Evolutionary conservation across 2,888 invertebrate genomes (phyloP), one percentile per base, ranked within the genome.

Genomic region (Apamea monoglypha): DNA sequence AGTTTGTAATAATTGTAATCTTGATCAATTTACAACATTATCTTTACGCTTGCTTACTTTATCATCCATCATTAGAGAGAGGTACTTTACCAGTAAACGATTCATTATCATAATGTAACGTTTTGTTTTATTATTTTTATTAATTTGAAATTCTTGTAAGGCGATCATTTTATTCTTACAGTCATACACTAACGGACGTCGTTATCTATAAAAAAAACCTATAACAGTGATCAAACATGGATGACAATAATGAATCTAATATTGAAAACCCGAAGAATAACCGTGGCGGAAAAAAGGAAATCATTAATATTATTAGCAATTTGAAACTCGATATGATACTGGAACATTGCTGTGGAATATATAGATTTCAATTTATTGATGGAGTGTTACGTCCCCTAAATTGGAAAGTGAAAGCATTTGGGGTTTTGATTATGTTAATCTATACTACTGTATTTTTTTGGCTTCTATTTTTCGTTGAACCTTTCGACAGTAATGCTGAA

Each of bases 341-440:
- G 14, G 78, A 79, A 67, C 69, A 68, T 53, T 76, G 81, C 76
- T 74, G n/a, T 63, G 84, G 84, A 50, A 74, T 84, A 75, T 78
- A 68, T 64, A 76, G 66, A 83, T 82, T 77, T 59, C 63, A 78
- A 63, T 50, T 64, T 44, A 44, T 76, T 16, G 50, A 78, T 64
- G 84, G 73, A 63, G 70, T 74, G 10, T 47, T 84, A 64, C 63
- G 63, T 12, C 32, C 73, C 14, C 75, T 81, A 25, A 81, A 76
- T 64, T 78, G 77, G 78, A 84, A 76, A 81, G 36, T 63, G n/a
- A 84, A 81, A 81, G 29, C 75, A 6, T 56, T 78, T 25, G 75
- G 77, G 50, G 67, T 72, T 70, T 63, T 63, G 32, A 59, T 84
- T 6, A 70, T 84, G 21, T 66, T 70, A 29, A 10, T 61, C 3